Evolutionary conservation across 2,797 vertebrate species (phyloP), one percentile per base, ranked within the genome.

Genomic region (Channa striata): DNA sequence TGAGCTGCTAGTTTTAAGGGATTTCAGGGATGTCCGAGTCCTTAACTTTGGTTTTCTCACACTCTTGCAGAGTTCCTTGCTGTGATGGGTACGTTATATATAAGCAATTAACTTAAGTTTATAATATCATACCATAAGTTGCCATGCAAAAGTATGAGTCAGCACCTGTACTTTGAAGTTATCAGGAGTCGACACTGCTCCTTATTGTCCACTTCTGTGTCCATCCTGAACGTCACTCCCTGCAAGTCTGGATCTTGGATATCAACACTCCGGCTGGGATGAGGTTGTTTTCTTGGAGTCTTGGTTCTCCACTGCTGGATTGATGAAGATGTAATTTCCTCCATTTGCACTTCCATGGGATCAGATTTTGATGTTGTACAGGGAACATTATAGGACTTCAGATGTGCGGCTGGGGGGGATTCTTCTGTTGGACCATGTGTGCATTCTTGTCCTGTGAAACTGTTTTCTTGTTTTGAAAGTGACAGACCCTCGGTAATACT

Each of bases 191-290:
- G 90, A 77, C 87, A 93, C 53, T 91, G 87, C 3, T 91, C 89
- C 67, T 78, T 75, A 33, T 84, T 77, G 68, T 92, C 89, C 37
- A 93, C 71, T 59, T 87, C 71, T 0, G 95, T 84, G 56, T 92
- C 87, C 90, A 98, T 95, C 72, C 90, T 91, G 80, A 98, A 94
- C 0, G 89, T 92, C 70, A 97, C 96, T 2, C 97, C 97, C 64
- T 92, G 89, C 65, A 98, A 95, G 8, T 74, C 42, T 0, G 95
- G 94, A 80, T 98, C 96, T 23, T 77, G 50, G 44, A 90, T 79
- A 53, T 95, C 92, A 0, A 87, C 91, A 2, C 96, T 95, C 11
- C 91, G 92, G 20, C 64, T 81, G 1, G 97, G 96, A 23, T 74
- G 68, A 1, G 53, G 75, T 80, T 96, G 96, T 76, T 98, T 98